These are phyloP conservation scores for Dioctria rufipes DNA, from an alignment of 2,888 invertebrate species.

Conservation along the genomic window DNA sequence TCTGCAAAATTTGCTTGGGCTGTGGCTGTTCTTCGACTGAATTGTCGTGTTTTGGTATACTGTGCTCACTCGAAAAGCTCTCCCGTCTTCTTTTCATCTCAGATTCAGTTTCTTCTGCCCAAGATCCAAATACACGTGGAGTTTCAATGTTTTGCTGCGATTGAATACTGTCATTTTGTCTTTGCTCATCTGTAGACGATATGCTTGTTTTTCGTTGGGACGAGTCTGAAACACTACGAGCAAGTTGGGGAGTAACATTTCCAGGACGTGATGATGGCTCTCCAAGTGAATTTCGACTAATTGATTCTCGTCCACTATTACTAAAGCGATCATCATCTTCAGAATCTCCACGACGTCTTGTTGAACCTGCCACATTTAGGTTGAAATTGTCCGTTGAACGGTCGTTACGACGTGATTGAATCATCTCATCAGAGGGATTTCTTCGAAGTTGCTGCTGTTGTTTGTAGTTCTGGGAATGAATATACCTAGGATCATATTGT, in stretches of 20 bases:
- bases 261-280: constrained; percentile 62
- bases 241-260: constrained; percentile 63
- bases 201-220: constrained; percentile 71
- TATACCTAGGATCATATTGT: constrained; percentile 65
- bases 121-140: constrained; percentile 64
- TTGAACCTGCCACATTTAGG: background rate
- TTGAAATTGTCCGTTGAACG: constrained; percentile 19
- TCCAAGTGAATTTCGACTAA: constrained; percentile 59
- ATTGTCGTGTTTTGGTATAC: constrained; percentile 53
- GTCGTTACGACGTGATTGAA: constrained; percentile 48
- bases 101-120: constrained; percentile 72
- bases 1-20: constrained; percentile 69
- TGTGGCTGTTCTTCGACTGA: constrained; percentile 67
- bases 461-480: constrained; percentile 60
- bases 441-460: constrained; percentile 59
- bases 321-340: constrained; percentile 63
- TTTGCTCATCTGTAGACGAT: constrained; percentile 68
- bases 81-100: constrained; percentile 67
- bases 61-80: constrained; percentile 65
- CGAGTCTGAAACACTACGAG: constrained; percentile 71
- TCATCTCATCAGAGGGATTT: constrained; percentile 60
- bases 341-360: constrained; percentile 60
- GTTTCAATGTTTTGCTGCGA: constrained; percentile 58
- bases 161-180: constrained; percentile 61
- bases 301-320: constrained; percentile 61